Base-by-base conservation (phyloP, 1,140 invertebrate species). In the Orchesella cincta region DNA sequence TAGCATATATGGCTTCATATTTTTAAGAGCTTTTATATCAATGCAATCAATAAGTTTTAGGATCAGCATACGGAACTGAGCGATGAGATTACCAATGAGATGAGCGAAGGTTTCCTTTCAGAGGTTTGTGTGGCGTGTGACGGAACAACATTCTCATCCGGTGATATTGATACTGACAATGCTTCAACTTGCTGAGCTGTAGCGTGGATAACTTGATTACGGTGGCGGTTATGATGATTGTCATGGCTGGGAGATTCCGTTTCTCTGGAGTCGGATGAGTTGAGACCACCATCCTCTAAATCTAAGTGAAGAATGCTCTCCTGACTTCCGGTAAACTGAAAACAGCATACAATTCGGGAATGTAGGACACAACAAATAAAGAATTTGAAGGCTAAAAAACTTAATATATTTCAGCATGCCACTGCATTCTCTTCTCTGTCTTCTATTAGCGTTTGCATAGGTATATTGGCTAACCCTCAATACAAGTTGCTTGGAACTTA, bases 241-340 rank as follows among this genome's bases (percentile, higher is more conserved):
- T 67, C 34, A 12, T 81, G 67, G 18, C 46, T 64, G 31, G 76
- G 78, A 39, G 81, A 78, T 16, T 81, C 81, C 29, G 79, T 76
- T 18, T 79, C 79, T 1, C 79, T 52, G 26, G 77, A 79, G 71
- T 81, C 81, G 18, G 79, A 79, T 1, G 80, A 82, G 52, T 77
- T 80, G 26, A 80, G 35, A 31, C 80, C 84, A 35, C 84, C 85
- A 76, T 87, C 89, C 76, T 91, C 90, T 62, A 88, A 86, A 73
- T 92, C 91, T 76, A 92, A 85, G 82, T 92, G 91, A 57, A 92
- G 84, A 79, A 92, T 91, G 83, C 92, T 93, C 85, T 93, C 92
- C 85, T 93, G 92, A 83, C 92, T 93, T 77, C 92, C 92, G 51
- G 91, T 90, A 84, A 92, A 92, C 90, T 92, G 86, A 20, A 79